phyloP scores from a whole-genome alignment of 2,888 invertebrate genomes.

The Caenorhabditis sulstoni region DNA sequence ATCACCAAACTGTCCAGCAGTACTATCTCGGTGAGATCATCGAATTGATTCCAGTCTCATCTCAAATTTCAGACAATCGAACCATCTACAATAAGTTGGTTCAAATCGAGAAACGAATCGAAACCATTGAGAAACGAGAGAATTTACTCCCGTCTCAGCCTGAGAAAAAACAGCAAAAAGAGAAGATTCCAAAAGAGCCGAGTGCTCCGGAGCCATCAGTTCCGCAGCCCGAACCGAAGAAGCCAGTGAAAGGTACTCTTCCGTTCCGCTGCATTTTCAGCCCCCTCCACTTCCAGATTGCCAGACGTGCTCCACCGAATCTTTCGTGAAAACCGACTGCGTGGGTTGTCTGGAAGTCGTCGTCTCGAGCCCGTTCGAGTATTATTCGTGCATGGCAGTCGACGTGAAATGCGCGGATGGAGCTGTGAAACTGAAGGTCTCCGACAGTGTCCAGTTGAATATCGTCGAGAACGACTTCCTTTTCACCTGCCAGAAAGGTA shows the following conservation, averaged over 20 bases:
- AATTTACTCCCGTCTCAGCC: conserved; percentile 5
- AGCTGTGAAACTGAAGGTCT: conserved; percentile 17
- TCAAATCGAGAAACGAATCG: conserved; percentile 38
- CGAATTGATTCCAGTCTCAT: not conserved
- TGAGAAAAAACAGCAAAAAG: not conserved
- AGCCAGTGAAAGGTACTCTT: not conserved
- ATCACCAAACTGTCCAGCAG: conserved; percentile 29
- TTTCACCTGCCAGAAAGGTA: conserved; percentile 30
- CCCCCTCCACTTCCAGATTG: conserved; percentile 24
- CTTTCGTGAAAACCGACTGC: not conserved
- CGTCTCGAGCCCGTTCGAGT: conserved; percentile 26
- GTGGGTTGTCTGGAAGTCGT: conserved; percentile 8
- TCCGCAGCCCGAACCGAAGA: not conserved
- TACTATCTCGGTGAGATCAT: conserved; percentile 20
- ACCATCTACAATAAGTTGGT: conserved; percentile 41
- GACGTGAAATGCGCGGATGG: conserved; percentile 28
- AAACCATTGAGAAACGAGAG: conserved; percentile 30
- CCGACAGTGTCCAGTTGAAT: conserved; percentile 5
- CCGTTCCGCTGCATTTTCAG: not conserved
- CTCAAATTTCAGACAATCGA: conserved; percentile 26
- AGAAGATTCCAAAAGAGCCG: conserved; percentile 3
- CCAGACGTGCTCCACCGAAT: conserved; percentile 11
- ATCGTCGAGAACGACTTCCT: conserved; percentile 16
- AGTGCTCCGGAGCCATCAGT: not conserved
- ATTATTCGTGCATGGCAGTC: conserved; percentile 28